A percentile compares a stretch with the other conserved stretches of the same genome.
Conservation (phyloP, 2,113 vertebrate genomes). For the Etheostoma cragini region DNA sequence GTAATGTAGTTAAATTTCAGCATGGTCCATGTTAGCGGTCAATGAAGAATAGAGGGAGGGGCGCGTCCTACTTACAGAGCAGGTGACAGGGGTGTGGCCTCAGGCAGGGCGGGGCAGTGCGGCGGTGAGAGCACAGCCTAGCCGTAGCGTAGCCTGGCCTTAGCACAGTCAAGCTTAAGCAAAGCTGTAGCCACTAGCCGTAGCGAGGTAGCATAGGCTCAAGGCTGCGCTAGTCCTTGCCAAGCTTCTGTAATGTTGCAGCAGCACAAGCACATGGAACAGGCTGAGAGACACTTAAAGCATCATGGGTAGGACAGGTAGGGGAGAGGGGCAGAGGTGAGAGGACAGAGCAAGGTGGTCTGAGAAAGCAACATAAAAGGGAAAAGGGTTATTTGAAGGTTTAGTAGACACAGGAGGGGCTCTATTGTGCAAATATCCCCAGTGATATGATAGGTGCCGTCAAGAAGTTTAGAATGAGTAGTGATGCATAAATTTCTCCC, state of each 20-base stretch:
- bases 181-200: slow-evolving; percentile 69
- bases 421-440: slow-evolving; percentile 98
- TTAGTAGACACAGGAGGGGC: slow-evolving; percentile 92
- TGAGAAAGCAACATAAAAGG: slow-evolving; percentile 92
- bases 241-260: slow-evolving; percentile 92
- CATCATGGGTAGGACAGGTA: slow-evolving; percentile 90
- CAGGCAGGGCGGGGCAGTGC: slow-evolving; percentile 87
- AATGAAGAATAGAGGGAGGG: slow-evolving; percentile 88
- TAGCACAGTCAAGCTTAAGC: slow-evolving; percentile 77
- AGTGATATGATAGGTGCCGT: slow-evolving; percentile 39
- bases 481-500: background rate
- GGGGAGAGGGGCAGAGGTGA: slow-evolving; percentile 78
- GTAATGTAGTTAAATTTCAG: slow-evolving; percentile 64
- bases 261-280: slow-evolving; percentile 96
- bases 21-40: slow-evolving; percentile 70
- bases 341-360: slow-evolving; percentile 94
- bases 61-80: slow-evolving; percentile 98
- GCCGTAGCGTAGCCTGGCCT: slow-evolving; percentile 73
- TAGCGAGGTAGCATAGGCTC: slow-evolving; percentile 66
- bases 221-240: slow-evolving; percentile 96
- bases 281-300: slow-evolving; percentile 99
- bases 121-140: slow-evolving; percentile 71
- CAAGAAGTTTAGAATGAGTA: slow-evolving; percentile 11
- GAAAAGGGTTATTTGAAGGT: slow-evolving; percentile 89
- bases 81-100: slow-evolving; percentile 95